A percentile compares a stretch with the other conserved stretches of the same genome.
Evolutionary conservation across 2,888 invertebrate species (phyloP).

Genomic region (Pachydiplax longipennis): DNA sequence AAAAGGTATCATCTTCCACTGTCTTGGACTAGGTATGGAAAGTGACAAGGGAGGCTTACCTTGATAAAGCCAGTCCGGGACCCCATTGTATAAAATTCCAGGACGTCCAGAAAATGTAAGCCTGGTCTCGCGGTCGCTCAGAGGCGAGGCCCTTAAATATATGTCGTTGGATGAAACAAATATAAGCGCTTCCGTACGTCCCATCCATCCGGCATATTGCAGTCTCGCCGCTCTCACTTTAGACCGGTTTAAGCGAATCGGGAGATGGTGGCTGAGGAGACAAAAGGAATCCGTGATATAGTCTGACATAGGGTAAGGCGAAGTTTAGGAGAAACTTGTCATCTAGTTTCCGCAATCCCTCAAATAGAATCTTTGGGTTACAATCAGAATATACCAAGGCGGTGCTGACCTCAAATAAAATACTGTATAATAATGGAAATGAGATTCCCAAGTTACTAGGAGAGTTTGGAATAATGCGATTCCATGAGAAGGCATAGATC

Average conservation of each 20-base stretch:
- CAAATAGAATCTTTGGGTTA: too few relatives aligned
- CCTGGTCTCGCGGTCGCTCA: constrained; percentile 65
- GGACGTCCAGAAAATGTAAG: constrained; percentile 80
- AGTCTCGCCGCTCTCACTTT: constrained; percentile 72
- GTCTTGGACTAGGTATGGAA: too few relatives aligned
- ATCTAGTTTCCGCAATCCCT: too few relatives aligned
- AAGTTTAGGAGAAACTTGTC: not conserved
- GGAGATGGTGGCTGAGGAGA: constrained; percentile 79
- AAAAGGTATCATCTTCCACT: too few relatives aligned
- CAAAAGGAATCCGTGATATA: not conserved
- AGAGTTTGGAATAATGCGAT: too few relatives aligned
- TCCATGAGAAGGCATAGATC: too few relatives aligned
- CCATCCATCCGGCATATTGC: constrained; percentile 86
- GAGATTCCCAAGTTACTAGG: too few relatives aligned
- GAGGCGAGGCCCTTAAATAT: constrained; percentile 73
- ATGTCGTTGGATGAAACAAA: constrained; percentile 90
- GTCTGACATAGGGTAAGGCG: not conserved
- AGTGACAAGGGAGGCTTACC: constrained; percentile 65
- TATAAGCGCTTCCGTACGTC: constrained; percentile 76
- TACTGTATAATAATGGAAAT: too few relatives aligned
- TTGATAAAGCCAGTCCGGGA: constrained; percentile 97
- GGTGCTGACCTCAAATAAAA: too few relatives aligned
- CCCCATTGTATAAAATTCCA: constrained; percentile 88
- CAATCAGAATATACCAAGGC: too few relatives aligned
- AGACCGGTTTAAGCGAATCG: constrained; percentile 76